Conservation (phyloP, 92 coral and sea anemone species). For the Actinostola sp. region DNA sequence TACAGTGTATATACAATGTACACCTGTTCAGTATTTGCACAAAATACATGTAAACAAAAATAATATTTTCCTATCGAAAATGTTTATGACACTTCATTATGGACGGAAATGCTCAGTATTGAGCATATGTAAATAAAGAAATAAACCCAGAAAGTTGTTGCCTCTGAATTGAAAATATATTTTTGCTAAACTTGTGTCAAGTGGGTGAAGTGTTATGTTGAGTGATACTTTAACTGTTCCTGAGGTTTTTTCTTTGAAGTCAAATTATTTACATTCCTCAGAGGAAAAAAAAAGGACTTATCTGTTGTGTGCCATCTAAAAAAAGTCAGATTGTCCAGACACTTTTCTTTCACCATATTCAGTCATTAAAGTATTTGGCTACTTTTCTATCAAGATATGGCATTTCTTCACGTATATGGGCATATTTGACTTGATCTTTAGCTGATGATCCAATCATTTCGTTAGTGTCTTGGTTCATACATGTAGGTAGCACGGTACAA, state of each 20-base stretch:
- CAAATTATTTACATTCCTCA: constrained; percentile 2
- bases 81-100: no score
- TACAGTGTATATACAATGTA: no score
- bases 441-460: not conserved
- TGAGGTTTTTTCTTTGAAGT: not conserved
- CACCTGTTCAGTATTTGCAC: no score
- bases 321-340: constrained; percentile 6
- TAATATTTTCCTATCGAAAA: no score
- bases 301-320: not conserved
- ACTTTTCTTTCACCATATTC: not conserved
- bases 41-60: no score
- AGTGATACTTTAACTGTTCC: not conserved
- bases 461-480: no score
- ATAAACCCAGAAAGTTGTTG: no score
- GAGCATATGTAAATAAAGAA: no score
- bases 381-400: not conserved
- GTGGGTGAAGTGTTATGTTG: not conserved
- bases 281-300: not conserved
- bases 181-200: not conserved
- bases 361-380: not conserved
- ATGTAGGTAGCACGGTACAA: no score
- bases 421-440: not conserved
- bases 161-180: no score
- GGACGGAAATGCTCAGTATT: no score
- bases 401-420: not conserved